Base-by-base conservation (phyloP, 2,888 invertebrate genomes). In the Tinea pellionella region DNA sequence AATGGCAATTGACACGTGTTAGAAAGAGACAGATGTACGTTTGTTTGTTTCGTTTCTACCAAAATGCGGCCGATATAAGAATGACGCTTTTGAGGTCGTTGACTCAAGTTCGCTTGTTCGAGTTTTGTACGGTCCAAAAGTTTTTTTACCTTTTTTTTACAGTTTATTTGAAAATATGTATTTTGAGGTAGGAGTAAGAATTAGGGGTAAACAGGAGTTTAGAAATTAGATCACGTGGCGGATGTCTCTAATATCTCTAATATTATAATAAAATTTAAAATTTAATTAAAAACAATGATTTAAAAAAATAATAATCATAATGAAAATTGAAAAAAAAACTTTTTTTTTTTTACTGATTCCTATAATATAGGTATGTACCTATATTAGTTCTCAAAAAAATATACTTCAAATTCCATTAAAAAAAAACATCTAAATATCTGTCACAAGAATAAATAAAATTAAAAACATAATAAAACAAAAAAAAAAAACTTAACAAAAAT, bases 11-110 rank as follows among this genome's bases (percentile, higher is more conserved):
- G 63, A 67, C 65, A 66, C 66, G 64, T 62, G 82, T 71, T 71
- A 56, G 77, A 85, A 62, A 59, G 73, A 63, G 85, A 84, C 64
- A 64, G 72, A 64, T 66, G 68, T 67, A 76, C n/a, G 67, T 73
- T 77, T 70, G 71, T 71, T 72, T 69, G 76, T 79, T 83, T 76
- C 78, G 73, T 72, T 18, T 73, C 71, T 72, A 73, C 86, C 86
- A 78, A 86, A 86, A 82, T 83, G 84, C 80, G 75, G 77, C 83
- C 80, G 77, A 84, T 85, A 85, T 82, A 85, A 86, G 86, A 85
- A 85, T 86, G 84, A 86, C 82, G 80, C 75, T 77, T 57, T 57
- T 57, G 16, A 13, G 30, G 57, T 57, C 57, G 18, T 32, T 32
- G 57, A 57, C 57, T 16, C 32, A 32, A 29, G 29, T 32, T 53